Conservation (phyloP, 2,113 vertebrate species). For the Peucedramus taeniatus region DNA sequence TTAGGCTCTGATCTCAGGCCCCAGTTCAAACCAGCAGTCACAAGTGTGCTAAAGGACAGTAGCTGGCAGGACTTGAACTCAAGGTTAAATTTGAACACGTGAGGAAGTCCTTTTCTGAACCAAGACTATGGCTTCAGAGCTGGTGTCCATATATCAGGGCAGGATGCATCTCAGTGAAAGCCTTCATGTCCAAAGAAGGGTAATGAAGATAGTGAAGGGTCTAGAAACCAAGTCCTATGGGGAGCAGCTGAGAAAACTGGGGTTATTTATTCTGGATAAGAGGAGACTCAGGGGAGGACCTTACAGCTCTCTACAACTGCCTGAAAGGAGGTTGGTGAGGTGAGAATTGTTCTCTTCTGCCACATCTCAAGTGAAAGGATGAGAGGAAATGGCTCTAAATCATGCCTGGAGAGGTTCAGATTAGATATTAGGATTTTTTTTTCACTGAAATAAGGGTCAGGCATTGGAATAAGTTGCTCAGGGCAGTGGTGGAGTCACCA, state of each 20-base stretch:
- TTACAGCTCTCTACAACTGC: not conserved
- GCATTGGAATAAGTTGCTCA: not conserved
- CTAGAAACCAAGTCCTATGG: not conserved
- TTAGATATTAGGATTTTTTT: not conserved
- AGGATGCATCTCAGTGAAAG: not conserved
- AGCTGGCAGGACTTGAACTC: not conserved
- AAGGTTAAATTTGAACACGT: not conserved
- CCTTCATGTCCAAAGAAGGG: not conserved
- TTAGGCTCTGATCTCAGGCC: not conserved
- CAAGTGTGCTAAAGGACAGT: not conserved
- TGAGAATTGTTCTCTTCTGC: not conserved
- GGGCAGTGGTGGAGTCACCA: not conserved
- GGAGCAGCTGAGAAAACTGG: not conserved
- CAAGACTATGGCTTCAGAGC: not conserved
- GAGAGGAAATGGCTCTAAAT: not conserved
- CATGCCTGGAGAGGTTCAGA: not conserved
- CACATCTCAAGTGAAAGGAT: not conserved
- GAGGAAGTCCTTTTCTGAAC: not conserved
- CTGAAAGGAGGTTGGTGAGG: not conserved
- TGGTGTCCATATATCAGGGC: not conserved
- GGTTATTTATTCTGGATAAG: not conserved
- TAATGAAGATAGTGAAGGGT: not conserved
- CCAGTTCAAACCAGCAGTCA: not conserved
- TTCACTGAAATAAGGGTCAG: not conserved
- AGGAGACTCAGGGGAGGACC: not conserved